A percentile compares a stretch with the other conserved stretches of the same genome.
Evolutionary conservation across 2,113 vertebrate genomes (phyloP).

Genomic region (Trichechus manatus): DNA sequence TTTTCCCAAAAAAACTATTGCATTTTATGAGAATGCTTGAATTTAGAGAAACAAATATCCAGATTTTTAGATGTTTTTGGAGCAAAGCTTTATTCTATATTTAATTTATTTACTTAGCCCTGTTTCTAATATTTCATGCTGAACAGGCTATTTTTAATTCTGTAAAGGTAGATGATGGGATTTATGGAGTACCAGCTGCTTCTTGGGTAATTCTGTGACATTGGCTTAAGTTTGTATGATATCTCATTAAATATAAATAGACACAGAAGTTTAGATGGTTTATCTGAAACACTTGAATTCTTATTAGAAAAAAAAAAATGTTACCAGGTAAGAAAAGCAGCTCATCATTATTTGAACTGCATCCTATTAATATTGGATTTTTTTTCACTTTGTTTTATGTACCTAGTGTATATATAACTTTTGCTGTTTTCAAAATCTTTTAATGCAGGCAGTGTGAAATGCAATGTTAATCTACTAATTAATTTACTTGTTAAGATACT

Average conservation of each 20-base stretch:
- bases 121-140: neutral
- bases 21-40: neutral
- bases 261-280: neutral
- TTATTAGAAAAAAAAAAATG: neutral
- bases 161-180: neutral
- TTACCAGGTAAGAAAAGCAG: neutral
- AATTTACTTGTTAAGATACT: too few relatives aligned
- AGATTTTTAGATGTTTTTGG: neutral
- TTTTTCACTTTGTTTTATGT: neutral
- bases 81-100: neutral
- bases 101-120: conserved; percentile 40
- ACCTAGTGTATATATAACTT: neutral
- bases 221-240: neutral
- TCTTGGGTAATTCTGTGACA: neutral
- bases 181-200: neutral
- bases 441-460: neutral
- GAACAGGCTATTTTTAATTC: neutral
- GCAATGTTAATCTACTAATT: neutral
- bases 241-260: conserved; percentile 24
- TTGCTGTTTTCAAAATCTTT: neutral
- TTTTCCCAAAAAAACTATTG: neutral
- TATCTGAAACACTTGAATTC: neutral
- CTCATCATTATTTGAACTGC: neutral
- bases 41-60: conserved; percentile 27
- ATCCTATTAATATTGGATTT: neutral